A percentile compares a stretch with the other conserved stretches of the same genome.
Conservation (phyloP, 2,797 vertebrate genomes). For the Microchirus variegatus region DNA sequence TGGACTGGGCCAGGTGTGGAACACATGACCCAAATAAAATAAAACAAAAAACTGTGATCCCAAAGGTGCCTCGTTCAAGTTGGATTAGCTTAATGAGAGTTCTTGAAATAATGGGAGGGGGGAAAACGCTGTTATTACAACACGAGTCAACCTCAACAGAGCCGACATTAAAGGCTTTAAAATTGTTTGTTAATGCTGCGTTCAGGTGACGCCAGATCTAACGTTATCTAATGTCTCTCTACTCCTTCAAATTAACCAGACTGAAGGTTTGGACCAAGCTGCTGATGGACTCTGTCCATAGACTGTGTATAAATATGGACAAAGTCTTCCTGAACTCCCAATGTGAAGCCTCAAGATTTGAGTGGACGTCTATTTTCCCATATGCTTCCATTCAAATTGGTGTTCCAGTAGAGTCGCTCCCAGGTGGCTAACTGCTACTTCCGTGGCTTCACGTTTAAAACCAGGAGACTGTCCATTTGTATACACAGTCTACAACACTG, state of each 20-base stretch:
- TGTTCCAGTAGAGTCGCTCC: too few relatives aligned
- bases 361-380: too few relatives aligned
- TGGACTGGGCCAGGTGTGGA: slow-evolving; percentile 27
- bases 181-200: slow-evolving; percentile 25
- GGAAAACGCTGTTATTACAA: not conserved
- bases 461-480: too few relatives aligned
- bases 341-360: too few relatives aligned
- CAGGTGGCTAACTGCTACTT: too few relatives aligned
- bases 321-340: too few relatives aligned
- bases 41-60: not conserved
- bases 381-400: too few relatives aligned
- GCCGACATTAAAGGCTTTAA: slow-evolving; percentile 22
- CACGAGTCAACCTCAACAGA: slow-evolving; percentile 11
- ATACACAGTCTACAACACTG: too few relatives aligned
- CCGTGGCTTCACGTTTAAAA: too few relatives aligned
- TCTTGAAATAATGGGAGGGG: slow-evolving; percentile 4
- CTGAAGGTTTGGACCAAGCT: not conserved
- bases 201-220: slow-evolving; percentile 30
- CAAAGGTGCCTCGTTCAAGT: slow-evolving; percentile 14
- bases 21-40: not conserved
- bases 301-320: too few relatives aligned
- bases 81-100: slow-evolving; percentile 41
- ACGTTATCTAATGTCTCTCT: not conserved
- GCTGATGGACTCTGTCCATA: not conserved
- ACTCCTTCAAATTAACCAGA: too few relatives aligned